Percentiles rank a stretch among this genome's conserved stretches.
Conservation (phyloP, 2,888 invertebrate species). For the Cantharis rufa region DNA sequence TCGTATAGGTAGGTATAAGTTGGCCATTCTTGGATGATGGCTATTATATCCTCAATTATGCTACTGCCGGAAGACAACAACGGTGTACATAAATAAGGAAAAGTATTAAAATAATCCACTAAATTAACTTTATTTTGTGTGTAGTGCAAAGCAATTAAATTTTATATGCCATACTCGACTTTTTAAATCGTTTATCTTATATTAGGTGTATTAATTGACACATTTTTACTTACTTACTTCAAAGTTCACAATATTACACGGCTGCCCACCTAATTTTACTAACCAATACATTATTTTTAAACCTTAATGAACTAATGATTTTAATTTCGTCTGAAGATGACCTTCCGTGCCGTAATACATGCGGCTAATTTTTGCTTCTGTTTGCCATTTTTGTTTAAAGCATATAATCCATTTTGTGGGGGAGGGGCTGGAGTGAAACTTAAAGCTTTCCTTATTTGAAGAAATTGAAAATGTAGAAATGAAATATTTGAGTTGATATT, state of each 20-base stretch:
- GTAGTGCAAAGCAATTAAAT: slow-evolving; percentile 9
- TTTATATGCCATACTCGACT: background rate
- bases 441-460: too few species aligned
- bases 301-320: background rate
- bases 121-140: background rate
- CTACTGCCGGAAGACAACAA: slow-evolving; percentile 34
- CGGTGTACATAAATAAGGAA: slow-evolving; percentile 21
- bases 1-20: slow-evolving; percentile 25
- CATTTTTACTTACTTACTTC: background rate
- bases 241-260: background rate
- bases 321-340: background rate
- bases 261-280: background rate
- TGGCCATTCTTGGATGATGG: slow-evolving; percentile 34
- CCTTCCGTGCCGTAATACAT: background rate
- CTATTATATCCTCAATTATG: slow-evolving; percentile 39
- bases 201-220: background rate
- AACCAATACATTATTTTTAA: background rate
- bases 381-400: background rate
- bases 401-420: too few species aligned
- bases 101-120: slow-evolving; percentile 12
- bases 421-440: too few species aligned
- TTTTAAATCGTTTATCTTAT: background rate
- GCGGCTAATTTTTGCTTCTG: background rate
- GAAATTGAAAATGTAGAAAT: background rate
- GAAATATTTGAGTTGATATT: background rate